Percentiles rank a stretch among this genome's conserved stretches.
Conservation (phyloP, 2,113 vertebrate species). For the Corythaeola cristata region DNA sequence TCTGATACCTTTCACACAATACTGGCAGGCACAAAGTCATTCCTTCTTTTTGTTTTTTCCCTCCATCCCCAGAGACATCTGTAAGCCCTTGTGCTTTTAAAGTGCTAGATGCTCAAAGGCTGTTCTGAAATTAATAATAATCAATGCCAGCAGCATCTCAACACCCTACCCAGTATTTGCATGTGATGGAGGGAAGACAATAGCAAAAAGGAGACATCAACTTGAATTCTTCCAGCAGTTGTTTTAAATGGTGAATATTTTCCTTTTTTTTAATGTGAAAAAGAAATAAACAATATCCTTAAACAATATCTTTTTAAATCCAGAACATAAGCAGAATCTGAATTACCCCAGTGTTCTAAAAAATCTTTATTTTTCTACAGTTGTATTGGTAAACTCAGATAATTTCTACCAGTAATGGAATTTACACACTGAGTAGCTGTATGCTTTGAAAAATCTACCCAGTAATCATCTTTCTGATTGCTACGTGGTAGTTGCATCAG, state of each 20-base stretch:
- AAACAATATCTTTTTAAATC: conserved; percentile 62
- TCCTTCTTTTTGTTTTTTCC: conserved; percentile 31
- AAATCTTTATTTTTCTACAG: conserved; percentile 26
- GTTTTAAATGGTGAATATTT: conserved; percentile 65
- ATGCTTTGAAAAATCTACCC: not conserved
- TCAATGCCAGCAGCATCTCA: conserved; percentile 67
- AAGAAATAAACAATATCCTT: conserved; percentile 61
- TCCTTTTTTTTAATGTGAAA: conserved; percentile 65
- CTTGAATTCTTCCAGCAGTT: conserved; percentile 60
- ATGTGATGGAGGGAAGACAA: conserved; percentile 61
- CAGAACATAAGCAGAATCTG: conserved; percentile 64
- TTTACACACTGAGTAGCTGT: not conserved
- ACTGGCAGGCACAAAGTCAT: conserved; percentile 45
- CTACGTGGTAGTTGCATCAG: not conserved
- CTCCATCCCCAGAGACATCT: conserved; percentile 47
- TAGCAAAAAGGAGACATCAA: conserved; percentile 63
- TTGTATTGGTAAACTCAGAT: not conserved
- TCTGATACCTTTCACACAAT: conserved; percentile 64
- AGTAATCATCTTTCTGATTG: not conserved
- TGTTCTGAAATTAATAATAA: conserved; percentile 66
- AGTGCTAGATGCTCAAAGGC: conserved; percentile 56
- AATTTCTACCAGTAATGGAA: conserved; percentile 50
- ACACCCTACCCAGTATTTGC: conserved; percentile 49
- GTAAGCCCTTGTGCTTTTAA: conserved; percentile 39
- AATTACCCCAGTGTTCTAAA: conserved; percentile 38